These are phyloP conservation scores for Drosophila arizonae DNA, from an alignment of 1,140 invertebrate species.

Conservation along the genomic window DNA sequence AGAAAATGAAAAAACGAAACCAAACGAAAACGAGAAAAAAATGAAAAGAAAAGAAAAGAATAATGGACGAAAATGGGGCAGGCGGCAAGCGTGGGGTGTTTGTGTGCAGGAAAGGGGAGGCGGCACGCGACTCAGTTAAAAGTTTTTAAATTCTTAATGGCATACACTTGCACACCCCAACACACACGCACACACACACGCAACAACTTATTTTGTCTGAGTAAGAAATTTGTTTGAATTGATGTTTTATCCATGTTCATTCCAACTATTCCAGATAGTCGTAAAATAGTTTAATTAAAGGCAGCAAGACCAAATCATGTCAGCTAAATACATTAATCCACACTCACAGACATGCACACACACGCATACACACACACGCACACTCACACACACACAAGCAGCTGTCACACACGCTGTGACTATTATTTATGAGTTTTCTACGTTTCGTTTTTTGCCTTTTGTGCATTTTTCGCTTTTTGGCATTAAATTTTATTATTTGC, in stretches of 20 bases:
- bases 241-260: too few species aligned
- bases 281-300: too few species aligned
- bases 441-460: slow-evolving; percentile 61
- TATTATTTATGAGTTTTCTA: slow-evolving; percentile 77
- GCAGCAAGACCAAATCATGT: neutral
- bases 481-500: slow-evolving; percentile 54
- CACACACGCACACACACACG: slow-evolving; percentile 2
- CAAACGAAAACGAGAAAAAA: slow-evolving; percentile 30
- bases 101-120: neutral
- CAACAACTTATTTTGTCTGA: neutral
- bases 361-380: slow-evolving; percentile 2
- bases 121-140: slow-evolving; percentile 45
- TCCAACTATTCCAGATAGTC: too few species aligned
- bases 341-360: slow-evolving; percentile 7
- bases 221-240: neutral
- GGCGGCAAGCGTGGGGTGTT: neutral
- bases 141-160: slow-evolving; percentile 22
- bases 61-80: slow-evolving; percentile 37
- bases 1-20: neutral
- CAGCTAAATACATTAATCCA: slow-evolving; percentile 5
- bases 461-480: slow-evolving; percentile 70
- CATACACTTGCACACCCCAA: slow-evolving; percentile 7
- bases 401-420: slow-evolving; percentile 22
- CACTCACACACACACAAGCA: neutral
- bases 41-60: neutral